Percentiles rank a stretch among this genome's conserved stretches.
Evolutionary conservation across 2,797 vertebrate species (phyloP).

Genomic region (Hippopotamyrus pictus): DNA sequence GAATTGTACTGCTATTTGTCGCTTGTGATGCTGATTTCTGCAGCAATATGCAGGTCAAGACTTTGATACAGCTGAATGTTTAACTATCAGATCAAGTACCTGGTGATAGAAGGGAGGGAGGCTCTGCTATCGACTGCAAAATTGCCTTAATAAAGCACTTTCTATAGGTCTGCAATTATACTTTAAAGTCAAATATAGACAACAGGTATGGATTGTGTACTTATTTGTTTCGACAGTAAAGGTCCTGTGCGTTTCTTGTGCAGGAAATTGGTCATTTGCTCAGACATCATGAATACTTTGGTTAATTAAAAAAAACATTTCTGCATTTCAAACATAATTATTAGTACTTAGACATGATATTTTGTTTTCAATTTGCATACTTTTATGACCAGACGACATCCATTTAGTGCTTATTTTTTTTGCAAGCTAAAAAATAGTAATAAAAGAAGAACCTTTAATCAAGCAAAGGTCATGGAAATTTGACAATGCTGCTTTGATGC

Average conservation of each 20-base stretch:
- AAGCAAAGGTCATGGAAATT: constrained; percentile 20
- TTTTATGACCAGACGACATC: constrained; percentile 4
- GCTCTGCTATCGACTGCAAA: not conserved
- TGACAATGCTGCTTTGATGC: constrained; percentile 12
- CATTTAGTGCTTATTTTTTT: not conserved
- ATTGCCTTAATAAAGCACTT: not conserved
- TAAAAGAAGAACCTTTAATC: constrained; percentile 18
- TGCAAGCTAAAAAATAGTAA: not conserved
- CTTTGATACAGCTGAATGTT: not conserved
- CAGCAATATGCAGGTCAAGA: not conserved
- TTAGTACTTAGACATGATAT: not conserved
- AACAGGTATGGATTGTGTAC: not conserved
- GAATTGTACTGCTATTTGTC: not conserved
- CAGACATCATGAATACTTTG: not conserved
- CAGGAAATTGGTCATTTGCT: not conserved
- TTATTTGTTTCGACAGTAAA: not conserved
- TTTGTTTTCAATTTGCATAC: constrained; percentile 9
- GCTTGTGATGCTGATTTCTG: not conserved
- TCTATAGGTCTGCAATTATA: not conserved
- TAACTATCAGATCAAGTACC: not conserved
- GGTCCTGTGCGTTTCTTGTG: not conserved
- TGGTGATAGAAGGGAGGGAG: not conserved
- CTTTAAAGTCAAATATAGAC: not conserved
- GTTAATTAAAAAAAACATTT: not conserved
- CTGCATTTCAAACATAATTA: not conserved